phyloP scores from a whole-genome alignment of 2,113 vertebrate species.

The Motacilla alba region DNA sequence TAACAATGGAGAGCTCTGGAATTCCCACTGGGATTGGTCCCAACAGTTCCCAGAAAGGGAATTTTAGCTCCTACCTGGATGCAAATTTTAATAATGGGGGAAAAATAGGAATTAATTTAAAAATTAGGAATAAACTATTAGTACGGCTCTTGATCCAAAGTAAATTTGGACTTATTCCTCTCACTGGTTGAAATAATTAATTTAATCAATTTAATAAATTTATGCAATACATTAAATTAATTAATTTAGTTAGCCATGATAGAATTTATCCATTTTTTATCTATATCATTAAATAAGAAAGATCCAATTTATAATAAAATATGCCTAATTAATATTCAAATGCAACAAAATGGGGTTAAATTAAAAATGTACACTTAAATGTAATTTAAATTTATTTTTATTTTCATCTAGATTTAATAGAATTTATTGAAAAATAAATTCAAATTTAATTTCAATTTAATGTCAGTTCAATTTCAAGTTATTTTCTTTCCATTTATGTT shows the following conservation, averaged over 20 bases:
- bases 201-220: too few species aligned
- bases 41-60: not conserved
- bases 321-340: not conserved
- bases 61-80: not conserved
- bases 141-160: accelerated
- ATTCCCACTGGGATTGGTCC: accelerated
- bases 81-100: not conserved
- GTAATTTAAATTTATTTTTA: not conserved
- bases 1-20: accelerated
- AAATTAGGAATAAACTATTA: not conserved
- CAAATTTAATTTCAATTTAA: not conserved
- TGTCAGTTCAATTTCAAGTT: not conserved
- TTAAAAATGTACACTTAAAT: not conserved
- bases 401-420: not conserved
- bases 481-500: not conserved
- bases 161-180: not conserved
- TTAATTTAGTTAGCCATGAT: accelerated
- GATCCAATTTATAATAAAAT: not conserved
- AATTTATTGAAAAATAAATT: not conserved
- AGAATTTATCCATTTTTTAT: not conserved
- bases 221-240: too few species aligned
- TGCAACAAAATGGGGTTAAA: not conserved
- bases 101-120: accelerated
- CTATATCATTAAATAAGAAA: too few species aligned
- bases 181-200: too few species aligned